Percentiles rank a stretch among this genome's conserved stretches.
Conservation (phyloP, 2,797 vertebrate species). For the Myiotriccus ornatus region DNA sequence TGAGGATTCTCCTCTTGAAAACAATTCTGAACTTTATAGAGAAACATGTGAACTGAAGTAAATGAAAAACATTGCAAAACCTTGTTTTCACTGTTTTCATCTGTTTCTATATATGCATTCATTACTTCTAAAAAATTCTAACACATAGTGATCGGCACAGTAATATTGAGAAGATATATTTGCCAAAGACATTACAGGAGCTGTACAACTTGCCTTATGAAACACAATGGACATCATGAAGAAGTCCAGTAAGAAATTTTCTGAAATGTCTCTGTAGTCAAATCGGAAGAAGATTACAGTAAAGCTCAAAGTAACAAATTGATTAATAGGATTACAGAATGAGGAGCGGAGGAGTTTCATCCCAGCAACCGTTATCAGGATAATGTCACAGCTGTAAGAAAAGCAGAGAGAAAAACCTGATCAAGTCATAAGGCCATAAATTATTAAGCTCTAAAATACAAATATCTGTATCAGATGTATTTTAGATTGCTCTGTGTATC, state of each 20-base stretch:
- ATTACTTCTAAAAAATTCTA: background rate
- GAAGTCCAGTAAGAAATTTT: conserved; percentile 95
- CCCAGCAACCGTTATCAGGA: conserved; percentile 90
- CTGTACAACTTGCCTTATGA: conserved; percentile 85
- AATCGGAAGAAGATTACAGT: conserved; percentile 93
- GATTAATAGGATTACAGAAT: conserved; percentile 92
- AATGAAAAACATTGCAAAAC: background rate
- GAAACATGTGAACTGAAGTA: background rate
- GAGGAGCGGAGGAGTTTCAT: conserved; percentile 95
- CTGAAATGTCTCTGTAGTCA: conserved; percentile 88
- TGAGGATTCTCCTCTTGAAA: conserved; percentile 20
- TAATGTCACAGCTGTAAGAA: conserved; percentile 88
- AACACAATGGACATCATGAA: conserved; percentile 95
- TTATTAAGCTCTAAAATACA: background rate
- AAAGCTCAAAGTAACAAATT: conserved; percentile 91
- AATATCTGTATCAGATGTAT: background rate
- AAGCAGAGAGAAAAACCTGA: conserved; percentile 40
- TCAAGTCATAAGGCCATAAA: background rate
- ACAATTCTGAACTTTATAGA: background rate
- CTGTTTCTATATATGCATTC: background rate
- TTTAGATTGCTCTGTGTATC: background rate
- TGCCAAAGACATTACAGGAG: background rate
- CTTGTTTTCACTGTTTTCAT: background rate
- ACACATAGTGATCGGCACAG: background rate
- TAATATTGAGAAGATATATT: background rate